Evolutionary conservation across 2,797 vertebrate genomes (phyloP), one percentile per base, ranked within the genome.

Genomic region (Gymnodraco acuticeps): DNA sequence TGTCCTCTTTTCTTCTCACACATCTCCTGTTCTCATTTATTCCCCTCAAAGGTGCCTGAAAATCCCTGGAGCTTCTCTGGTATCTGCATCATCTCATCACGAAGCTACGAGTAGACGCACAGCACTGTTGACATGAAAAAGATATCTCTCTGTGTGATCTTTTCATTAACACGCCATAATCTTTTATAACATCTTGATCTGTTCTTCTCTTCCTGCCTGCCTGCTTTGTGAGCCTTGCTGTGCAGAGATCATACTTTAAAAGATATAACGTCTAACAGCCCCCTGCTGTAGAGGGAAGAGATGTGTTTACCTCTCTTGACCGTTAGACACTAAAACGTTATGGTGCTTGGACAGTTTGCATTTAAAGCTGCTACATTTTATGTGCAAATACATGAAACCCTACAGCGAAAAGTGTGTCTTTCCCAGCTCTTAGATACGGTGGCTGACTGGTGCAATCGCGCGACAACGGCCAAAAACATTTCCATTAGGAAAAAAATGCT

Each of bases 1-100:
- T 19, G 43, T 31, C 27, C 31, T 66, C 17, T 43, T 31, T 12
- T 33, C 45, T 58, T 92, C 91, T 75, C 92, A 92, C 83, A 71
- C 53, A 73, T 90, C 82, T 92, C 83, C 20, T 72, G 41, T 91
- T 87, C 47, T 46, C 66, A 10, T 50, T 46, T 20, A 73, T 45
- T 63, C 11, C 59, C 17, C 10, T 27, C 13, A 16, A 62, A 51
- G 51, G 16, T 17, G 12, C 16, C 17, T 65, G 50, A 17, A 54
- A 71, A 33, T 69, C 81, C 70, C 79, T 2, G 19, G 72, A 60
- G 82, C 50, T 63, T 89, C 81, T 83, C 68, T 60, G 63, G 73
- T 80, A 73, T 80, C 88, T 60, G 12, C 50, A 67, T 43, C 46
- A 10, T 65, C 61, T 50, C 55, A 64, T 73, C 41, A 31, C 20